Base-by-base conservation (phyloP, 2,888 invertebrate genomes). In the Teleiodes luculella region DNA sequence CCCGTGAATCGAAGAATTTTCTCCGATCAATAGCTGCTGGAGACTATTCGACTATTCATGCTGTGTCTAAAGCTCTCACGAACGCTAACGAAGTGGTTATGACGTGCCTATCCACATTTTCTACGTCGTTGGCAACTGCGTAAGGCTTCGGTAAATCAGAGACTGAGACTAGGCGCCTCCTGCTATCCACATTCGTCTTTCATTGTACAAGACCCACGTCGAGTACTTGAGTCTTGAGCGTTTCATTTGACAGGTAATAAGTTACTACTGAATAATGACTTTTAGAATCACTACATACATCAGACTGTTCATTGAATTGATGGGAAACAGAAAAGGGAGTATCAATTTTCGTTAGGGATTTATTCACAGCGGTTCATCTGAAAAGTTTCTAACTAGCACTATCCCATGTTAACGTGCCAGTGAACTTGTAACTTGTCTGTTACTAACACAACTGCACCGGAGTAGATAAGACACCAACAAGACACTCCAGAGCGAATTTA, bases 371-470 rank as follows among this genome's bases (percentile, higher is more conserved):
- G 33, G 52, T 52, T 43, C 35, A 64, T 70, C 61, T 62, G 59
- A 67, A 67, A 55, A 69, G 66, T 70, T 68, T 14, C 37, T 53
- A 60, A 62, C 64, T 64, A 64, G 65, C 24, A 43, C 58, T 57
- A 56, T 64, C 68, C 66, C 67, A 63, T 72, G 72, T 76, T 74
- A 67, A 63, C 74, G 70, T 74, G 74, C 75, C 78, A 79, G 78
- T 79, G 81, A 85, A 79, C 83, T 83, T 83, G 79, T 79, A 67
- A 64, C 64, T 64, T 74, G 73, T 75, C 69, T 57, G 72, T 70
- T 74, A 67, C 70, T 74, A 70, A 67, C 71, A 76, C 72, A 74
- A 77, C 75, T 73, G 70, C 71, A 70, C 57, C 57, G 61, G 60
- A 65, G 64, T 61, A 74, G 82, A 83, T 83, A 83, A 76, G 72